Conservation (phyloP, 2,888 invertebrate species). For the Metacarcinus magister region DNA sequence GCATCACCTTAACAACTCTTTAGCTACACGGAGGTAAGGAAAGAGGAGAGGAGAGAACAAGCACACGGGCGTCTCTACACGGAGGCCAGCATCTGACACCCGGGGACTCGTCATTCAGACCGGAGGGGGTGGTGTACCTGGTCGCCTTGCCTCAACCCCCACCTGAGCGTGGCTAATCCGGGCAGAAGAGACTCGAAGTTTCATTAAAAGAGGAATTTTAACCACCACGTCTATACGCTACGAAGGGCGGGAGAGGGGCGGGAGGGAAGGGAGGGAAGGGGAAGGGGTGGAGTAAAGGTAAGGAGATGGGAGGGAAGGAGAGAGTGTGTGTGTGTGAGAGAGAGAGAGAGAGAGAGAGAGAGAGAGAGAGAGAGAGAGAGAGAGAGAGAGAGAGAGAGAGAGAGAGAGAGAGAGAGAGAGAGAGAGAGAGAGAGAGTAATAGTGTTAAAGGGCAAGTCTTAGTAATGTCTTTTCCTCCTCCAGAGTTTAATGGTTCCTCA, state of each 20-base stretch:
- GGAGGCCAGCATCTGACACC: background rate
- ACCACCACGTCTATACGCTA: slow-evolving; percentile 65
- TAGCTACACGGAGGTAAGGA: background rate
- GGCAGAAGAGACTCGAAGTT: slow-evolving; percentile 63
- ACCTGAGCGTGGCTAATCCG: slow-evolving; percentile 70
- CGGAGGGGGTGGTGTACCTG: background rate
- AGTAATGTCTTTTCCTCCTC: slow-evolving; percentile 18
- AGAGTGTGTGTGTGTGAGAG: background rate
- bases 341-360: background rate
- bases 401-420: background rate
- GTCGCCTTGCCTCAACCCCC: slow-evolving; percentile 49
- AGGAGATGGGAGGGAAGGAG: background rate
- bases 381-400: background rate
- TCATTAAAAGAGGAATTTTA: slow-evolving; percentile 78
- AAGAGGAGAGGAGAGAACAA: background rate
- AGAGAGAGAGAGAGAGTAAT: background rate
- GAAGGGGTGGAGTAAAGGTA: background rate
- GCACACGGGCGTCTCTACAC: background rate
- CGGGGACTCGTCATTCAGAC: background rate
- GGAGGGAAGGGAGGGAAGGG: slow-evolving; percentile 11
- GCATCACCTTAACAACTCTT: background rate
- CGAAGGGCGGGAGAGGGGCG: background rate
- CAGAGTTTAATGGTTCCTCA: background rate
- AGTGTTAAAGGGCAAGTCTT: background rate
- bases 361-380: slow-evolving; percentile 10